Evolutionary conservation across 1,140 invertebrate species (phyloP).

Genomic region (Aphelenchoides fujianensis): DNA sequence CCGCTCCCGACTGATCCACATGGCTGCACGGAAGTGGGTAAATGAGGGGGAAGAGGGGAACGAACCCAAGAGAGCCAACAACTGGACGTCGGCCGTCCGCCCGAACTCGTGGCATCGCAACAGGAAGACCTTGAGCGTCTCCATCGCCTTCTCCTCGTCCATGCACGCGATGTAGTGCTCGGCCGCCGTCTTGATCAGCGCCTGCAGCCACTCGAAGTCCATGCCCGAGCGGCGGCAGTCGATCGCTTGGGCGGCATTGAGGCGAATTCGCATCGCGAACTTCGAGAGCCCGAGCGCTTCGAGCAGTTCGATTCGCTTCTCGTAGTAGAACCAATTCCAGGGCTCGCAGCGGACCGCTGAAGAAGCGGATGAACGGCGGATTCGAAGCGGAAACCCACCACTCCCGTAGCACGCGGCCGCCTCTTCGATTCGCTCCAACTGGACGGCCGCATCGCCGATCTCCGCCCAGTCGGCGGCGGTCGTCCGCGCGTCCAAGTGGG

Average conservation of each 20-base stretch:
- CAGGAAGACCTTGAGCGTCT: conserved; percentile 53
- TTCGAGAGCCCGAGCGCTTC: conserved; percentile 42
- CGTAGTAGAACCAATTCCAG: conserved; percentile 56
- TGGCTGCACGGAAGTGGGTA: conserved; percentile 26
- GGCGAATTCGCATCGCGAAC: conserved; percentile 55
- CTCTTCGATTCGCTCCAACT: conserved; percentile 47
- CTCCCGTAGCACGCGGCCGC: conserved; percentile 57
- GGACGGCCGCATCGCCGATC: conserved; percentile 49
- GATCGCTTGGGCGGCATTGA: conserved; percentile 51
- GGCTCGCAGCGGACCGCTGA: conserved; percentile 48
- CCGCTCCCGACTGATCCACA: conserved; percentile 40
- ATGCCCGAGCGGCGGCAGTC: conserved; percentile 42
- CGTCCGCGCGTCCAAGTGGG: conserved; percentile 46
- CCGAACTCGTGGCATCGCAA: conserved; percentile 50
- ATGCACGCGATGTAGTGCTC: conserved; percentile 55
- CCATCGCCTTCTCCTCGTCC: conserved; percentile 58
- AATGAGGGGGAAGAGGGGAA: not conserved
- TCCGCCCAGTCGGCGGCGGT: conserved; percentile 53
- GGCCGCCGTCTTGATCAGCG: conserved; percentile 52
- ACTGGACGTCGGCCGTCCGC: conserved; percentile 33
- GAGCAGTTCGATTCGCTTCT: conserved; percentile 56
- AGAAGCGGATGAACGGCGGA: conserved; percentile 14
- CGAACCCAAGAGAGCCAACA: conserved; percentile 36
- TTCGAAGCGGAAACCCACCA: conserved; percentile 31
- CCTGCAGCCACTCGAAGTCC: conserved; percentile 50